Conservation (phyloP, 2,113 vertebrate species). For the Psittacara wagleri region DNA sequence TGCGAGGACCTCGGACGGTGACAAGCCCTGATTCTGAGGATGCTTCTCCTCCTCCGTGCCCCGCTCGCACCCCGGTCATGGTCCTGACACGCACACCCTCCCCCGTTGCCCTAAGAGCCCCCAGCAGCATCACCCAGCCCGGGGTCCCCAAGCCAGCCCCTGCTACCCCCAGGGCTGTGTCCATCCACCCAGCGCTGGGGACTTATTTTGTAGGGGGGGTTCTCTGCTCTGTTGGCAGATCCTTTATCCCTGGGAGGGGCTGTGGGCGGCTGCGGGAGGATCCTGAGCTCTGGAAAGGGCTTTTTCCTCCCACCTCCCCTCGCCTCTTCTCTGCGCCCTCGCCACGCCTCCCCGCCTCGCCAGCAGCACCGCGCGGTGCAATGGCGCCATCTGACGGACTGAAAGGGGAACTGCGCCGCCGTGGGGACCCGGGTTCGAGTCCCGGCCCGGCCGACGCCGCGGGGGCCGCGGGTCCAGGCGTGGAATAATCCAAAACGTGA, state of each 20-base stretch:
- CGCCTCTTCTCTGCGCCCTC: neutral
- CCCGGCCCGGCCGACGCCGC: neutral
- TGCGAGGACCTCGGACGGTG: neutral
- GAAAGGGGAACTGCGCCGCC: rapidly evolving
- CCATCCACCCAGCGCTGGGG: neutral
- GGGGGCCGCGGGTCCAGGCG: rapidly evolving
- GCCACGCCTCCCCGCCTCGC: too few species aligned
- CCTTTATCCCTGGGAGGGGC: neutral
- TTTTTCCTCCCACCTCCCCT: neutral
- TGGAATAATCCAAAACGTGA: rapidly evolving
- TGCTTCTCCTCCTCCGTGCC: neutral
- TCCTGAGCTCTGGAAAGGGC: too few species aligned
- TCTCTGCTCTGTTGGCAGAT: neutral
- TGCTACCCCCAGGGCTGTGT: neutral
- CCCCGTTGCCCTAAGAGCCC: neutral
- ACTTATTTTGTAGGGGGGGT: too few species aligned
- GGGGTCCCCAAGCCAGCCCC: neutral
- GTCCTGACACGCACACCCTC: neutral
- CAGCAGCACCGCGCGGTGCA: neutral
- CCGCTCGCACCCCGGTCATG: neutral
- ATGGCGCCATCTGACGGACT: neutral
- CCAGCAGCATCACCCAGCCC: neutral
- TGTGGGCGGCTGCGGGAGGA: neutral
- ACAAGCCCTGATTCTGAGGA: neutral
- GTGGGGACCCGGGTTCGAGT: rapidly evolving